These are phyloP conservation scores for Sinocyclocheilus anophthalmus DNA, from an alignment of 2,113 vertebrate genomes.

Conservation along the genomic window DNA sequence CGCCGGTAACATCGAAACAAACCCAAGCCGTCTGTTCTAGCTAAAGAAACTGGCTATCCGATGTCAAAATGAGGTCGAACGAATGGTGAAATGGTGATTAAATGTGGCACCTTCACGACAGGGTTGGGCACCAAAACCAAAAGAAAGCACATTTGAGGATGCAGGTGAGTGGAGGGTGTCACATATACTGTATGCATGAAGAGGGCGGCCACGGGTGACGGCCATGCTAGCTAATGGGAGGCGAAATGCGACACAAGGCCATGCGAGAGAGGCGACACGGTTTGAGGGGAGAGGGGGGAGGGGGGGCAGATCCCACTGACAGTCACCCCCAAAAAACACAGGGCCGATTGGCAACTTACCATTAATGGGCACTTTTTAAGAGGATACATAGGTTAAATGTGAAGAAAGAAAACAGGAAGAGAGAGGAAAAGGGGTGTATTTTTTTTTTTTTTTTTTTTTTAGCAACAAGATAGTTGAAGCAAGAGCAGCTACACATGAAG, in stretches of 20 bases:
- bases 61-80: constrained; percentile 63
- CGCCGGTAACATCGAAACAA: constrained; percentile 15
- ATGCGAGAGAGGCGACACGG: constrained; percentile 80
- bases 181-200: constrained; percentile 54
- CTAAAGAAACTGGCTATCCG: constrained; percentile 65
- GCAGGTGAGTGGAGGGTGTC: constrained; percentile 57
- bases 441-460: no score
- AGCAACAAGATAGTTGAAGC: constrained; percentile 82
- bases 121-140: constrained; percentile 29
- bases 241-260: constrained; percentile 78
- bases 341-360: constrained; percentile 92
- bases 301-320: constrained; percentile 69
- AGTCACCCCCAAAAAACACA: constrained; percentile 69
- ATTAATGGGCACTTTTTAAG: constrained; percentile 99
- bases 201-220: constrained; percentile 61
- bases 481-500: constrained; percentile 74
- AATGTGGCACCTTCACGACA: constrained; percentile 65
- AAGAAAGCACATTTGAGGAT: constrained; percentile 44
- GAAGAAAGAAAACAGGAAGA: constrained; percentile 90
- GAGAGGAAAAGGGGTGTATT: constrained; percentile 94
- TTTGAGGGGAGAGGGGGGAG: constrained; percentile 72
- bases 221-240: constrained; percentile 77
- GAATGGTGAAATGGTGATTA: constrained; percentile 61
- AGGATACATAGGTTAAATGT: constrained; percentile 84
- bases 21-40: constrained; percentile 62